phyloP scores from a whole-genome alignment of 2,888 invertebrate species.

The Portevinia maculata region DNA sequence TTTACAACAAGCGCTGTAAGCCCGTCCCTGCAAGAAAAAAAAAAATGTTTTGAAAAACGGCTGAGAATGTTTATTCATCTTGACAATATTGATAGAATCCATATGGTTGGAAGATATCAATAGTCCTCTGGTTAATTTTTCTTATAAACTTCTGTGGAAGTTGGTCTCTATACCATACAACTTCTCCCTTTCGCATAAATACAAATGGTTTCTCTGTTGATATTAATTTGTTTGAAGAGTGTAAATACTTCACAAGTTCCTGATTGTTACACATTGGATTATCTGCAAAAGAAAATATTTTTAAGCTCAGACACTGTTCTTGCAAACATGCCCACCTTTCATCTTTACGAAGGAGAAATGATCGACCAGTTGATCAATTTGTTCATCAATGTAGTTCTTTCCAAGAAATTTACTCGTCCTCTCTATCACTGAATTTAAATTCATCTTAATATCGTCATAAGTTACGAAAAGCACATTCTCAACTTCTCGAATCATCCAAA shows the following conservation, averaged over 20 bases:
- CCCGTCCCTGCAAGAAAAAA: too few species aligned
- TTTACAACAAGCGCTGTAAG: too few species aligned
- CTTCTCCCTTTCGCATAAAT: constrained; percentile 40
- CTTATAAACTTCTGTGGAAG: background rate
- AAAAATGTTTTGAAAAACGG: too few species aligned
- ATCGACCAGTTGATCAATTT: background rate
- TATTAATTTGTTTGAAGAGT: background rate
- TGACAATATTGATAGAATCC: constrained; percentile 16
- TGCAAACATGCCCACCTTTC: too few species aligned
- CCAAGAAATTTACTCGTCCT: constrained; percentile 12
- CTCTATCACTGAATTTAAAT: constrained; percentile 7
- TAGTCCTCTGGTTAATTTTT: constrained; percentile 15
- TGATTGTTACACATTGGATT: constrained; percentile 39
- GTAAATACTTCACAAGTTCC: background rate
- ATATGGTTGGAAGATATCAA: constrained; percentile 12
- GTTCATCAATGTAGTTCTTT: constrained; percentile 5
- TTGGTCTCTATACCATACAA: constrained; percentile 26
- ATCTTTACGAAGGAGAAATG: constrained; percentile 45
- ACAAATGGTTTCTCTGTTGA: constrained; percentile 21
- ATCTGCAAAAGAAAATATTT: background rate
- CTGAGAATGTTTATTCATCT: constrained; percentile 2
- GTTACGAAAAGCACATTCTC: constrained; percentile 27
- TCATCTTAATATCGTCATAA: constrained; percentile 35
- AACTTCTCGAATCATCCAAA: constrained; percentile 26
- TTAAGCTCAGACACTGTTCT: too few species aligned